Evolutionary conservation across 2,797 vertebrate species (phyloP), one percentile per base, ranked within the genome.

Genomic region (Cryptoprocta ferox): DNA sequence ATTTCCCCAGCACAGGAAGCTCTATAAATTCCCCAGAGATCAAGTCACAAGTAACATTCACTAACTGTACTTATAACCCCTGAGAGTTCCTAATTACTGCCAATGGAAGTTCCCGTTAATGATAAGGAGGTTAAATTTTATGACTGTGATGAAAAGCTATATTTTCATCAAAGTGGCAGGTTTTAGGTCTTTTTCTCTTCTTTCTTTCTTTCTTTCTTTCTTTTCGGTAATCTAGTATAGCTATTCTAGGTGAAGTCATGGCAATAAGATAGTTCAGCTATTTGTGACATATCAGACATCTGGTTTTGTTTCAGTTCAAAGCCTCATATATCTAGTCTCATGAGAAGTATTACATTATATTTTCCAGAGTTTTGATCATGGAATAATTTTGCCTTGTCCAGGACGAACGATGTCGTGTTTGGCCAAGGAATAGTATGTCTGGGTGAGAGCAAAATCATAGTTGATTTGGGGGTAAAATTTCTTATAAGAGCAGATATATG

Each of bases 241-340:
- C 78, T 94, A 97, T 96, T 96, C 96, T 59, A 95, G 98, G 80
- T 75, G 35, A 95, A 91, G 89, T 89, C 97, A 81, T 90, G 84
- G 1, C 86, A 97, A 96, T 93, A 79, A 95, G 30, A 89, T 45
- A 48, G 93, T 95, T 97, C 95, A 94, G 97, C 87, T 93, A 61
- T 65, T 3, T 15, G 53, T 87, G 93, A 88, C 97, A 92, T 83
- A 99, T 96, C 94, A 18, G 92, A 97, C 98, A 98, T 96, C 97
- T 98, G 98, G 94, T 98, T 98, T 83, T 98, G 96, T 84, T 98
- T 98, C 83, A 97, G 97, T 95, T 97, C 93, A 78, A 97, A 93
- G 97, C 82, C 68, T 42, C 88, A 73, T 53, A 91, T 93, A 85
- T 95, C 53, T 91, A 86, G 65, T 97, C 85, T 95, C 89, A 96